phyloP scores from a whole-genome alignment of 2,888 invertebrate genomes.

The Chymomyza procnemis region DNA sequence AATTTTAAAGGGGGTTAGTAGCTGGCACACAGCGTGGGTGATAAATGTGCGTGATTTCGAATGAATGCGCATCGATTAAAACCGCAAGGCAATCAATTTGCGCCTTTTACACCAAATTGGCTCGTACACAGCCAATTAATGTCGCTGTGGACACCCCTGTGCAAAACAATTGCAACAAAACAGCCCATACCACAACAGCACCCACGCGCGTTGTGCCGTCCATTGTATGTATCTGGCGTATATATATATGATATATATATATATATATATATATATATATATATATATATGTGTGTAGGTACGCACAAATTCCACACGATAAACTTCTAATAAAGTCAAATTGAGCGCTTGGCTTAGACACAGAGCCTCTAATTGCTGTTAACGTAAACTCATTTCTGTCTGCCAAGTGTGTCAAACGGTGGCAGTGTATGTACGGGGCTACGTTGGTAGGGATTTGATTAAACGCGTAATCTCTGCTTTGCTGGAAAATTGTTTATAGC shows the following conservation, averaged over 20 bases:
- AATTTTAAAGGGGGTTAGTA: not conserved
- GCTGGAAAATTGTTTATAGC: not conserved
- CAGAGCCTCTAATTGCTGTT: slow-evolving; percentile 65
- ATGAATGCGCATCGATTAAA: slow-evolving; percentile 75
- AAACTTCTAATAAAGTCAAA: slow-evolving; percentile 70
- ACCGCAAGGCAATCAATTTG: slow-evolving; percentile 75
- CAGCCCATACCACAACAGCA: not conserved
- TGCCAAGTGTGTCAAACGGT: not conserved
- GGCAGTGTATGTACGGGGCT: not conserved
- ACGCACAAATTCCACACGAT: slow-evolving; percentile 53
- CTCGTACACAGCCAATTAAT: slow-evolving; percentile 68
- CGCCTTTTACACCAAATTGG: slow-evolving; percentile 71
- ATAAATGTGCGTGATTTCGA: slow-evolving; percentile 74
- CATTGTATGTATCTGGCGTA: not conserved
- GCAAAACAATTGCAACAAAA: slow-evolving; percentile 42
- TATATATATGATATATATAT: too few species aligned
- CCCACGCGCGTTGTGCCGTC: not conserved
- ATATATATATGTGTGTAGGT: too few species aligned
- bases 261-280: too few species aligned
- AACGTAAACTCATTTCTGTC: slow-evolving; percentile 41
- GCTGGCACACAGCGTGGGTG: slow-evolving; percentile 45
- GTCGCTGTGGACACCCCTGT: slow-evolving; percentile 44
- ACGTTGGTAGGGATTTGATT: slow-evolving; percentile 44
- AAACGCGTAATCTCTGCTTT: slow-evolving; percentile 32
- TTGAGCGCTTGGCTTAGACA: slow-evolving; percentile 23